Evolutionary conservation across 2,888 invertebrate genomes (phyloP), one percentile per base, ranked within the genome.

Genomic region (Sphaerophoria rueppellii): DNA sequence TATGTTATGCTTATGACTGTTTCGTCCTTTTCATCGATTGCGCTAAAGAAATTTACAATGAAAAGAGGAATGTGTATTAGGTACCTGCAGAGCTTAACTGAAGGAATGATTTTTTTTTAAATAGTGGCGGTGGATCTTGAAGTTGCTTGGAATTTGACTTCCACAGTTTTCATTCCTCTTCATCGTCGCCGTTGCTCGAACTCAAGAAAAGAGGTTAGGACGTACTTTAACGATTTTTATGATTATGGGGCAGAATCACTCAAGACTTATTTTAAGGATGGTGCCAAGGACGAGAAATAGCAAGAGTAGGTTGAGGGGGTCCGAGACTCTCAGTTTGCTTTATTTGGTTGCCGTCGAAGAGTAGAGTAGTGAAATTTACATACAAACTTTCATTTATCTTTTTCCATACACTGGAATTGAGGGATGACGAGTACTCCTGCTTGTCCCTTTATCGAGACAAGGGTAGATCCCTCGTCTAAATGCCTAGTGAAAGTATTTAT

Each of bases 171-270:
- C 11, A 35, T 35, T 63, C 16, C 34, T 16, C 50, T 65, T 50
- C 52, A 24, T 52, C 24, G 37, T 3, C 16, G 14, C 34, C 6
- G 61, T 35, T 12, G 1, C 55, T 54, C 50, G 12, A 40, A 50
- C 50, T 55, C 67, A 65, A 57, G 65, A 65, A 71, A 69, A 61
- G 81, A 54, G 54, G 61, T 80, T 67, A 76, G 40, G 57, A 83
- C 67, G 72, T 83, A 75, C 75, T 71, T 83, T 80, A 76, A 75
- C 71, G 69, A 80, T 80, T 80, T 83, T 80, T 83, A 83, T 63
- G 80, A 83, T 80, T 80, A 80, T 80, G 71, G 69, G 34, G 35
- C 43, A 69, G 67, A 83, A 83, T 75, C 75, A 80, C 54, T 80
- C 76, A 80, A 80, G 80, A 72, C 75, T 55, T 40, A 74, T 60